Evolutionary conservation across 2,113 vertebrate species (phyloP).

Genomic region (Tiliqua scincoides): DNA sequence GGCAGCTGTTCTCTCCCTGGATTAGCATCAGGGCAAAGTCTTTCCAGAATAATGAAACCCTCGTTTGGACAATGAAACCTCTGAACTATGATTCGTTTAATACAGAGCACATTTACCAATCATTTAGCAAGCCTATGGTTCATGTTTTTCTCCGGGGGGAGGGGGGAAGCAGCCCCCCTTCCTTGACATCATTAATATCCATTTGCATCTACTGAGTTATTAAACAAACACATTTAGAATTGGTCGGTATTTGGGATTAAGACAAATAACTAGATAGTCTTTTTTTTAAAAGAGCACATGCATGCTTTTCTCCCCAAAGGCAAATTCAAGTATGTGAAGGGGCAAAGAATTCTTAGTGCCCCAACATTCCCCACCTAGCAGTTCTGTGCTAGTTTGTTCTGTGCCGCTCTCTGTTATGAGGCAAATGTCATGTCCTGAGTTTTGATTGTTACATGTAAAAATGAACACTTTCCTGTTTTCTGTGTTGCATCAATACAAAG

Average conservation of each 20-base stretch:
- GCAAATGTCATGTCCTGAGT: neutral
- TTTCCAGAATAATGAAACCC: neutral
- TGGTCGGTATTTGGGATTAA: neutral
- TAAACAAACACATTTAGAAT: neutral
- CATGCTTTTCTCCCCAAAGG: neutral
- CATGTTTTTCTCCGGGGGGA: neutral
- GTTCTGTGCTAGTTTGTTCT: neutral
- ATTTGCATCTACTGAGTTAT: neutral
- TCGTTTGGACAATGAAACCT: neutral
- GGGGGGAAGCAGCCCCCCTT: neutral
- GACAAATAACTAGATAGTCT: neutral
- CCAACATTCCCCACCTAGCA: neutral
- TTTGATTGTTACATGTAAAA: neutral
- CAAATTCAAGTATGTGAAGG: neutral
- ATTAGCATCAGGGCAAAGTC: constrained; percentile 7
- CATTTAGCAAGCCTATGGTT: neutral
- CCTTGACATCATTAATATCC: neutral
- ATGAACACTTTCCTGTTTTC: neutral
- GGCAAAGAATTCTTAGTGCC: neutral
- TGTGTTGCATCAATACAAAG: neutral
- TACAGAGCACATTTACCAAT: neutral
- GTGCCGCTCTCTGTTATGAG: neutral
- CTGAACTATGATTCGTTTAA: neutral
- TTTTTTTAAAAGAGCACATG: too few relatives aligned
- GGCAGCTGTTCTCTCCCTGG: neutral